A percentile compares a stretch with the other conserved stretches of the same genome.
phyloP scores from a whole-genome alignment of 2,888 invertebrate species.

The Petrolisthes cinctipes region DNA sequence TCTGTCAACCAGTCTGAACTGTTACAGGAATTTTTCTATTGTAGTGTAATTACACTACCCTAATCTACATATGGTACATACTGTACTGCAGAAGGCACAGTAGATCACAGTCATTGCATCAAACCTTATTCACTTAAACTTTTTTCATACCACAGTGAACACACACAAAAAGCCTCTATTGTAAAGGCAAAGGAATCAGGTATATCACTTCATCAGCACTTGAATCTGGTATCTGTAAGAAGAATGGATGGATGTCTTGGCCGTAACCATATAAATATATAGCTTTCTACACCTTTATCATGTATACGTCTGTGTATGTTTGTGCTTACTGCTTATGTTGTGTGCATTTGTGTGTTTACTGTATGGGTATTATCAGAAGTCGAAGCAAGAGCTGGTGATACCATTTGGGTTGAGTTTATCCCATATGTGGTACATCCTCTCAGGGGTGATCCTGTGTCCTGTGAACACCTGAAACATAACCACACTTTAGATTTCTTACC shows the following conservation, averaged over 20 bases:
- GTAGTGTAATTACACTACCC: too few species aligned
- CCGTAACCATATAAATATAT: neutral
- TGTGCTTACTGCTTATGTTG: neutral
- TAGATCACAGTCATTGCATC: neutral
- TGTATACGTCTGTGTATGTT: slow-evolving; percentile 20
- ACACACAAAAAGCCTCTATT: too few species aligned
- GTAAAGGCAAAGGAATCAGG: too few species aligned
- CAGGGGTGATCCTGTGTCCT: slow-evolving; percentile 66
- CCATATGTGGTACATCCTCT: slow-evolving; percentile 64
- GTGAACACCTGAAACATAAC: slow-evolving; percentile 62
- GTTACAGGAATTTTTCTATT: too few species aligned
- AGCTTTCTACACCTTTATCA: neutral
- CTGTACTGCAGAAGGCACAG: neutral
- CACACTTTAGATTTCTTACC: neutral
- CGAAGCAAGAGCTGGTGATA: slow-evolving; percentile 61
- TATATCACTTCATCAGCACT: too few species aligned
- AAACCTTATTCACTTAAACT: neutral
- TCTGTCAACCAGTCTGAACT: too few species aligned
- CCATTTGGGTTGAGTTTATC: slow-evolving; percentile 64
- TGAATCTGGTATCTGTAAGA: too few species aligned
- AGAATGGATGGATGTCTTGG: neutral
- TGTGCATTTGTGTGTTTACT: slow-evolving; percentile 7
- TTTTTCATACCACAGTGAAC: neutral
- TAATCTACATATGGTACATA: neutral
- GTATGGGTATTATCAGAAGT: slow-evolving; percentile 46